These are phyloP conservation scores for Cladopsammia gracilis DNA, from an alignment of 64 coral and sea anemone species.

Conservation along the genomic window DNA sequence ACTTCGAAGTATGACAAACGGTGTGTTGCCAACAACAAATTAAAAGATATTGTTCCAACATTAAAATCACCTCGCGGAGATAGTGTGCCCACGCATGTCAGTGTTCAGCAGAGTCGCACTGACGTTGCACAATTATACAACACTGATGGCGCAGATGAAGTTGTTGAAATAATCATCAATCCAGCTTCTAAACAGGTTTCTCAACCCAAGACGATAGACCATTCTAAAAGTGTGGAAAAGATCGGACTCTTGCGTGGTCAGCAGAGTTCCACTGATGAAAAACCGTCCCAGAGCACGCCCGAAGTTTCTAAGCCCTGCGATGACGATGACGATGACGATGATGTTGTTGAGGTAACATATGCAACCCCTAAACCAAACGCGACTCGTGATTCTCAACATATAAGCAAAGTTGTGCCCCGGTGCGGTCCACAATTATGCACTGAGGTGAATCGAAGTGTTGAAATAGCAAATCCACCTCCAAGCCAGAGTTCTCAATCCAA, in stretches of 20 bases:
- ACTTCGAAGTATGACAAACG: neutral
- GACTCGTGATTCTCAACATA: neutral
- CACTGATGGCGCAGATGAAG: neutral
- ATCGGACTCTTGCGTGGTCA: neutral
- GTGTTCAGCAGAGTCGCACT: neutral
- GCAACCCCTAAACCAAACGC: neutral
- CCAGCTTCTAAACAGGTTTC: neutral
- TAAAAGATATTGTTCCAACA: neutral
- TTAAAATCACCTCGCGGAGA: neutral
- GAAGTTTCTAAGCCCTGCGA: neutral
- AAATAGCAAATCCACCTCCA: neutral
- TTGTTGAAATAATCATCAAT: neutral
- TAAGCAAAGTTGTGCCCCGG: neutral
- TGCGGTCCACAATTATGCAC: neutral
- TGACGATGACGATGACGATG: neutral
- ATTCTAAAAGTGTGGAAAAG: neutral
- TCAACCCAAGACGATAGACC: neutral
- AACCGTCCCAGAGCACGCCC: neutral
- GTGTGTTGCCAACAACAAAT: neutral
- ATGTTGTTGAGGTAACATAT: constrained; percentile 1
- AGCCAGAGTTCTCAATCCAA: no score
- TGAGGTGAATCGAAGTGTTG: neutral
- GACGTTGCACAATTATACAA: neutral
- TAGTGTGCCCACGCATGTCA: neutral
- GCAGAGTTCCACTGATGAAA: neutral